Conservation (phyloP, 2,797 vertebrate species). For the Clamator glandarius region DNA sequence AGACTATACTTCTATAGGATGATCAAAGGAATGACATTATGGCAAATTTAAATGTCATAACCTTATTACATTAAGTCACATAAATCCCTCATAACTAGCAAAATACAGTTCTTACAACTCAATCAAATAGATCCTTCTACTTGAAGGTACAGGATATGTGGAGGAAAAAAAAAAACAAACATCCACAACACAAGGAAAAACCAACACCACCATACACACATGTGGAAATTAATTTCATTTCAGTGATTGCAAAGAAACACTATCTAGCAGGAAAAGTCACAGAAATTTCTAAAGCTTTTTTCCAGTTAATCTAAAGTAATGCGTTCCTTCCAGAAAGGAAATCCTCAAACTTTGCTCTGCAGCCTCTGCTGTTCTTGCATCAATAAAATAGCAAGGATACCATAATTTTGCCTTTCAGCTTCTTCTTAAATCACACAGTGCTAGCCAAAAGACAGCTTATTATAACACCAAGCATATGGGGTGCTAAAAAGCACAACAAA, state of each 20-base stretch:
- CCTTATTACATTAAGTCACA: not conserved
- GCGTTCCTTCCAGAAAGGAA: not conserved
- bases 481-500: not conserved
- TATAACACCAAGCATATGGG: not conserved
- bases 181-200: not conserved
- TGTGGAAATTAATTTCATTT: not conserved
- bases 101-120: not conserved
- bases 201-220: not conserved
- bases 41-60: not conserved
- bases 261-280: not conserved
- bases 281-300: not conserved
- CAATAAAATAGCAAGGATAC: not conserved
- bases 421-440: not conserved
- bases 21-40: not conserved
- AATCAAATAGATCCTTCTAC: not conserved
- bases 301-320: not conserved
- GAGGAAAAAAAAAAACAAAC: not conserved
- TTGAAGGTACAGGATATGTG: not conserved
- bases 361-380: not conserved
- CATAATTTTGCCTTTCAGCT: not conserved
- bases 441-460: not conserved
- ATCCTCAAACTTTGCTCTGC: not conserved
- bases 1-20: not conserved
- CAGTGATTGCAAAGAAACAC: not conserved
- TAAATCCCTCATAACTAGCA: not conserved